phyloP scores from a whole-genome alignment of 2,797 vertebrate genomes.

The Sebastes vulpes region DNA sequence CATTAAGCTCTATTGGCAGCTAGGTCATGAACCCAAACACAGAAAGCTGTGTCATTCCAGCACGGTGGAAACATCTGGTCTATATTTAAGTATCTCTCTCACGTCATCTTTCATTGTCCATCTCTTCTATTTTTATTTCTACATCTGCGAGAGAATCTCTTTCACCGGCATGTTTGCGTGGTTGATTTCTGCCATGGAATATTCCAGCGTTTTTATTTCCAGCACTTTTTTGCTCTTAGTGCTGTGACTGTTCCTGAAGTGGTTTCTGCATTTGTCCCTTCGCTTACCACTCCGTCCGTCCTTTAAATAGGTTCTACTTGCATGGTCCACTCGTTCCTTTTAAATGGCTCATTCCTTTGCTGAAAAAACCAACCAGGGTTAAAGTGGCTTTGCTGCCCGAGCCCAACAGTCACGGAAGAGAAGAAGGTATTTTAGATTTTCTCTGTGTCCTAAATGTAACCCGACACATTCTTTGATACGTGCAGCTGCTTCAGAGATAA shows the following conservation, averaged over 20 bases:
- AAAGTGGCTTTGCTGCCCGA: background rate
- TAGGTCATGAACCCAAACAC: background rate
- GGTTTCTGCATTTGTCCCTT: constrained; percentile 31
- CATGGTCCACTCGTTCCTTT: constrained; percentile 3
- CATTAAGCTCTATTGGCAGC: background rate
- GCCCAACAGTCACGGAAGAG: background rate
- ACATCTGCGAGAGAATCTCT: background rate
- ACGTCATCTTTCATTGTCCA: background rate
- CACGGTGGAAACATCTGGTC: background rate
- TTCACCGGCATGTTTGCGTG: background rate
- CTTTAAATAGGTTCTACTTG: constrained; percentile 44
- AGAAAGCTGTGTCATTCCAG: background rate
- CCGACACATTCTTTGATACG: background rate
- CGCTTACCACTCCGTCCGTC: constrained; percentile 1
- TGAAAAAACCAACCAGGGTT: background rate
- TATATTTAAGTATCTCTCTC: background rate
- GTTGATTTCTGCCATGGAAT: background rate
- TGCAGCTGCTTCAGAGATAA: background rate
- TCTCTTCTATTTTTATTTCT: background rate
- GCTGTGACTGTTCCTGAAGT: constrained; percentile 23
- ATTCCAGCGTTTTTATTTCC: constrained; percentile 16
- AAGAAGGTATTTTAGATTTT: background rate
- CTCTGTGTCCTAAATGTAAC: background rate
- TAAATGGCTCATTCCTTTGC: background rate
- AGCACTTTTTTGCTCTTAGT: constrained; percentile 35